These are phyloP conservation scores for Hippasteria phrygiana DNA, from an alignment of 53 echinoderm and acorn worm species.

Conservation along the genomic window DNA sequence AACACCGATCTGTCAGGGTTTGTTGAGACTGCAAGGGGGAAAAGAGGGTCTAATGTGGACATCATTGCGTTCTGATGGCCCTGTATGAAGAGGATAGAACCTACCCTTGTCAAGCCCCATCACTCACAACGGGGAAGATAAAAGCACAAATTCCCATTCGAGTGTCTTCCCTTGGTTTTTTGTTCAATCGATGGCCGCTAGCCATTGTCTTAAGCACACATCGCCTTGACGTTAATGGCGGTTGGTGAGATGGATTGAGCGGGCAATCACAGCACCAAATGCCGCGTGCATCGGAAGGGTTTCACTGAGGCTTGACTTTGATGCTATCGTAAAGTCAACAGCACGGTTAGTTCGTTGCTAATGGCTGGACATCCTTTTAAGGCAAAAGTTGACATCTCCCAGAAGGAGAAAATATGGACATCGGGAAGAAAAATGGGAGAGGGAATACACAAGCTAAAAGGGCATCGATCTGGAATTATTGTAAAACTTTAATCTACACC, in stretches of 20 bases:
- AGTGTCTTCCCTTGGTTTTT: slow-evolving; percentile 22
- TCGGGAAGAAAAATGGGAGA: no score
- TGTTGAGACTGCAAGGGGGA: not conserved
- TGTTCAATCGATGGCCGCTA: not conserved
- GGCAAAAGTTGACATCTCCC: not conserved
- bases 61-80: slow-evolving; percentile 3
- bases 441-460: no score
- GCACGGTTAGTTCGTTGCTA: slow-evolving; percentile 2
- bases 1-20: slow-evolving; percentile 29
- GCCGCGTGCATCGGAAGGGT: not conserved
- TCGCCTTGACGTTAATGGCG: slow-evolving; percentile 33
- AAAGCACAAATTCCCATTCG: slow-evolving; percentile 5
- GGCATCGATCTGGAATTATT: no score
- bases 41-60: slow-evolving; percentile 2
- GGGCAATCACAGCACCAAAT: not conserved
- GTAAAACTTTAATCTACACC: no score
- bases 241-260: slow-evolving; percentile 12
- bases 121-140: slow-evolving; percentile 26
- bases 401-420: not conserved
- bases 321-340: slow-evolving; percentile 18
- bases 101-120: slow-evolving; percentile 20
- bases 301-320: not conserved
- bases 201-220: slow-evolving; percentile 60
- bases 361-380: not conserved
- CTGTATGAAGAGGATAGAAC: slow-evolving; percentile 1